These are phyloP conservation scores for Drosophila acutilabella DNA, from an alignment of 2,888 invertebrate genomes.

Conservation along the genomic window DNA sequence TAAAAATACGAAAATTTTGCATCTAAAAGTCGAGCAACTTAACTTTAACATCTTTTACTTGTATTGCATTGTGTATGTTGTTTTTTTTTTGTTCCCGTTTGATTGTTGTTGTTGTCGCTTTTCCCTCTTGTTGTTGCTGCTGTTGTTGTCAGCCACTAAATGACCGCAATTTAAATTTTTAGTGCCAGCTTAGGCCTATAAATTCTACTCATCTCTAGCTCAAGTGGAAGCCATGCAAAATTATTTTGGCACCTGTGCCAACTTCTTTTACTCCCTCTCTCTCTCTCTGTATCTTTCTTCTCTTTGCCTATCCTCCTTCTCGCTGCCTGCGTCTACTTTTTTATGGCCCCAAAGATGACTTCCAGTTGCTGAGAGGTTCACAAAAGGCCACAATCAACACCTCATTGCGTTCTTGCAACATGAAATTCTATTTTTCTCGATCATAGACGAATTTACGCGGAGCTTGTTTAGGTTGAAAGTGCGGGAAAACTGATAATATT, in stretches of 20 bases:
- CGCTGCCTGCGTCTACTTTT: neutral
- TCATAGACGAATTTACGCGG: neutral
- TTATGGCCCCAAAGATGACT: constrained; percentile 41
- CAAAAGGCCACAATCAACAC: constrained; percentile 70
- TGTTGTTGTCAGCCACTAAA: constrained; percentile 58
- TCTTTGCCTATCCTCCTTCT: neutral
- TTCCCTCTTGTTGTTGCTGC: constrained; percentile 14
- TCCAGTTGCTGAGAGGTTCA: constrained; percentile 48
- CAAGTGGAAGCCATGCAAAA: constrained; percentile 20
- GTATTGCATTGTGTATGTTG: neutral
- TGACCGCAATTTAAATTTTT: constrained; percentile 77
- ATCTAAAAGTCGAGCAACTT: too few species aligned
- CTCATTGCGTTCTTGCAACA: constrained; percentile 41
- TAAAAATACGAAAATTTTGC: too few species aligned
- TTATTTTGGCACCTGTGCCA: constrained; percentile 64
- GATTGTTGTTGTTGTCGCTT: constrained; percentile 1
- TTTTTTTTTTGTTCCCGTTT: neutral
- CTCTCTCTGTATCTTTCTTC: neutral
- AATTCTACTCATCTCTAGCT: constrained; percentile 59
- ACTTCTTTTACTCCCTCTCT: constrained; percentile 4
- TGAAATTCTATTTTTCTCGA: neutral
- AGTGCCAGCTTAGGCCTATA: constrained; percentile 68
- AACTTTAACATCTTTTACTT: neutral
- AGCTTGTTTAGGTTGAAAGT: neutral
- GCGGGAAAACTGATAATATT: too few species aligned